Conservation (phyloP, 2,888 invertebrate genomes). For the Eilema caniola region DNA sequence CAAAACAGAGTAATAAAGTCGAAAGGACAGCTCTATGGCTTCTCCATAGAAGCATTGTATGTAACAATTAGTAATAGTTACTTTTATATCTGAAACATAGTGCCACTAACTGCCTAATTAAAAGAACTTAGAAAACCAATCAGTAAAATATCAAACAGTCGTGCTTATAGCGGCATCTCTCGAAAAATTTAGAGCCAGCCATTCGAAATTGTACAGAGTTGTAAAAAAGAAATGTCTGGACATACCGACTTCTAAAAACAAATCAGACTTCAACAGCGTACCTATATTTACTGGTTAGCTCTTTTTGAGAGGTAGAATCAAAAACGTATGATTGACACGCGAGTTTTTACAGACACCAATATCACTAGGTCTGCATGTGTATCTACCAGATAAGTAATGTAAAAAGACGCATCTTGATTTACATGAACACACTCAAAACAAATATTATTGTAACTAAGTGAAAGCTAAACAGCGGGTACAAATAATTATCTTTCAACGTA, state of each 20-base stretch:
- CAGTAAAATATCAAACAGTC: neutral
- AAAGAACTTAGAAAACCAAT: neutral
- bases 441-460: conserved; percentile 37
- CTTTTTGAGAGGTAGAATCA: neutral
- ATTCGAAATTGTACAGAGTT: no score
- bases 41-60: neutral
- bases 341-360: neutral
- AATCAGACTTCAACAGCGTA: neutral
- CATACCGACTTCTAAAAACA: neutral
- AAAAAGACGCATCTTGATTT: neutral
- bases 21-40: no score
- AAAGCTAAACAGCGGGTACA: conserved; percentile 40
- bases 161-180: neutral
- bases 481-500: conserved; percentile 59
- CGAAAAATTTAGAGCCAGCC: no score
- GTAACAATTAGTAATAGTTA: neutral
- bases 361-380: neutral
- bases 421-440: neutral
- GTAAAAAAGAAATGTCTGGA: no score
- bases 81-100: neutral
- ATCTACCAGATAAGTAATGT: neutral
- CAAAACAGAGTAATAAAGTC: neutral
- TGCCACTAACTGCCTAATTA: neutral
- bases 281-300: neutral
- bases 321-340: neutral